Percentiles rank a stretch among this genome's conserved stretches.
Conservation (phyloP, 1,140 invertebrate species). For the Hypothenemus hampei region DNA sequence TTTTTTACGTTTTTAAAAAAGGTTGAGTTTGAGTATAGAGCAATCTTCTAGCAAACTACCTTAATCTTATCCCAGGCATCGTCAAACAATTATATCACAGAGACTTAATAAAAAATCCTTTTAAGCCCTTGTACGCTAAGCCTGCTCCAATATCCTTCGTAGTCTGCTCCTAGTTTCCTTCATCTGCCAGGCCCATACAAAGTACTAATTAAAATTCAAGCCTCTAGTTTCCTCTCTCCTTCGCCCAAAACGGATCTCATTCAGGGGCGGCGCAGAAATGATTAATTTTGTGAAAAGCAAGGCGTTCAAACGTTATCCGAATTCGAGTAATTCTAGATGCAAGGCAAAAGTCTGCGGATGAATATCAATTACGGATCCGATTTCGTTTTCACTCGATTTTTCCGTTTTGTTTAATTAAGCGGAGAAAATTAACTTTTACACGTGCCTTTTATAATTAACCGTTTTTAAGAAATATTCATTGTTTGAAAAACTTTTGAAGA, state of each 20-base stretch:
- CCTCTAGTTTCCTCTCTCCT: constrained; percentile 27
- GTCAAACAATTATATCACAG: constrained; percentile 26
- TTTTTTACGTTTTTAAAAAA: too few species aligned
- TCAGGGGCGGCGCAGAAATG: constrained; percentile 17
- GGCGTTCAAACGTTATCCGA: not conserved
- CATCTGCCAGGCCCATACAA: constrained; percentile 29
- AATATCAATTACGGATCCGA: too few species aligned
- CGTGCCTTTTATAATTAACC: too few species aligned
- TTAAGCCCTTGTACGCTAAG: constrained; percentile 23
- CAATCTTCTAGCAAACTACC: too few species aligned
- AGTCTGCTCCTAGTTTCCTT: constrained; percentile 28
- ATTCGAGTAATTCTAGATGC: not conserved
- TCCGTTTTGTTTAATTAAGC: too few species aligned
- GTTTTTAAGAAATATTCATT: too few species aligned
- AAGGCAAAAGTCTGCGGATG: too few species aligned
- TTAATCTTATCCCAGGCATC: constrained; percentile 8
- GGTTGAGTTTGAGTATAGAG: too few species aligned
- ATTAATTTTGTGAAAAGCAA: constrained; percentile 10
- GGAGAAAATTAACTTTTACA: too few species aligned
- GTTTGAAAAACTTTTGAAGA: too few species aligned
- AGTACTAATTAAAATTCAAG: constrained; percentile 30
- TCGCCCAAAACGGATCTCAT: constrained; percentile 23
- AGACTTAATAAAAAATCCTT: constrained; percentile 26
- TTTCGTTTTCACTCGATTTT: too few species aligned
- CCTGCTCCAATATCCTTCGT: constrained; percentile 28